Base-by-base conservation (phyloP, 1,140 invertebrate genomes). In the Brachionus calyciflorus region DNA sequence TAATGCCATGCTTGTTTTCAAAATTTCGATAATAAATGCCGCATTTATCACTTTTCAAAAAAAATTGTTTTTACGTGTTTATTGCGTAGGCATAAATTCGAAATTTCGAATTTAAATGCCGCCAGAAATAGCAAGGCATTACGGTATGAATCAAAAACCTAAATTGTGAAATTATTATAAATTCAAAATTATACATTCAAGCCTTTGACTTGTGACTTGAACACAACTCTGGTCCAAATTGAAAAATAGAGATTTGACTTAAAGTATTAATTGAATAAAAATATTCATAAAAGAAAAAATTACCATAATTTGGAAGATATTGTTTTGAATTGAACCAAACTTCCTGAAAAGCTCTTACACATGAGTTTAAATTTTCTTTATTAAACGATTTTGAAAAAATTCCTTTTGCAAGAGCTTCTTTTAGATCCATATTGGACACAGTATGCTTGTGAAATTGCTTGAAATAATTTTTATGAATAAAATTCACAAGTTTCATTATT, bases 251-350 rank as follows among this genome's bases (percentile, higher is more conserved):
- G 41, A n/a, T 12, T 5, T 2, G 10, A 12, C 5, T 44, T n/a
- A 44, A 44, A 44, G n/a, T 44, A 44, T 44, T 44, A 2, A 44
- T 12, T 44, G n/a, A 44, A 44, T 44, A 44, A 44, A 2, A 12
- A 5, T 12, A 44, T 44, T 44, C 1, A 12, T 44, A 12, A 44
- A 14, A 49, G 17, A 9, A n/a, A 37, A 37, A 60, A n/a, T 60
- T 60, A 60, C 55, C 40, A 44, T 44, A 65, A 44, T 65, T 41
- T 24, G 24, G 33, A 3, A 65, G 5, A 44, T 65, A 44, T 21
- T 65, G 60, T 44, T 65, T 65, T 44, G 60, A 44, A 44, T 65
- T 65, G 60, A 65, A 65, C 60, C 60, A 65, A 44, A 41, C 41
- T 4, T 65, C 7, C 7, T 65, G 60, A 65, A 65, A 65, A 44